A percentile compares a stretch with the other conserved stretches of the same genome.
phyloP scores from a whole-genome alignment of 2,797 vertebrate genomes.

The Lithobates sylvaticus region DNA sequence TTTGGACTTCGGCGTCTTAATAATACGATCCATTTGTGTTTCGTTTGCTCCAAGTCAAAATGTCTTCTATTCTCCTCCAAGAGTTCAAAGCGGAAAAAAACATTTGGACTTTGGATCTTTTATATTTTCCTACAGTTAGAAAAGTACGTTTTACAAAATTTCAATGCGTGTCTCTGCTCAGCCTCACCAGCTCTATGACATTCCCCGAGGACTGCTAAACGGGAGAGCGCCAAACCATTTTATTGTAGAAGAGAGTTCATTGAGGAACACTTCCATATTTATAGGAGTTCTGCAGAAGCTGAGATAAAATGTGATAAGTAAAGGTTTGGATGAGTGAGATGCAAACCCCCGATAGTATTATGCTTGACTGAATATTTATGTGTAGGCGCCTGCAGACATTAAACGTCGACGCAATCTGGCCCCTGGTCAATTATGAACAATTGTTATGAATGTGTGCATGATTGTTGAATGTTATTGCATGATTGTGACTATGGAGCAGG shows the following conservation, averaged over 20 bases:
- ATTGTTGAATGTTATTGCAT: too few species aligned
- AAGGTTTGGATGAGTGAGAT: too few species aligned
- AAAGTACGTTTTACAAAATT: background rate
- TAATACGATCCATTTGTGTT: background rate
- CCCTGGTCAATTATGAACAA: too few species aligned
- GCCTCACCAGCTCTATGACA: conserved; percentile 22
- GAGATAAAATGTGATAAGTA: too few species aligned
- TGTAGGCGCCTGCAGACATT: too few species aligned
- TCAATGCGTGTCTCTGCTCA: conserved; percentile 10
- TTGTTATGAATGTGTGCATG: too few species aligned
- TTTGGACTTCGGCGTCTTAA: background rate
- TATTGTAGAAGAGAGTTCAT: conserved; percentile 5
- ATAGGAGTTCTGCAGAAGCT: conserved; percentile 10
- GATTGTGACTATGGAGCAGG: too few species aligned
- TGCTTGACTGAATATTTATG: too few species aligned
- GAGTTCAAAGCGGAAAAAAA: conserved; percentile 1
- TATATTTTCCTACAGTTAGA: conserved; percentile 8
- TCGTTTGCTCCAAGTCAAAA: conserved; percentile 1
- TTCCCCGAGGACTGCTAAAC: conserved; percentile 36
- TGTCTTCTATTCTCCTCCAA: conserved; percentile 4
- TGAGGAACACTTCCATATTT: conserved; percentile 27
- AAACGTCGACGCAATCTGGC: too few species aligned
- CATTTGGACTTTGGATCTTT: conserved; percentile 1
- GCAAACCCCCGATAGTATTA: too few species aligned
- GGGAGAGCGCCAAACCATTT: conserved; percentile 5